Evolutionary conservation across 1,140 invertebrate genomes (phyloP).

Genomic region (Drosophila punjabiensis): DNA sequence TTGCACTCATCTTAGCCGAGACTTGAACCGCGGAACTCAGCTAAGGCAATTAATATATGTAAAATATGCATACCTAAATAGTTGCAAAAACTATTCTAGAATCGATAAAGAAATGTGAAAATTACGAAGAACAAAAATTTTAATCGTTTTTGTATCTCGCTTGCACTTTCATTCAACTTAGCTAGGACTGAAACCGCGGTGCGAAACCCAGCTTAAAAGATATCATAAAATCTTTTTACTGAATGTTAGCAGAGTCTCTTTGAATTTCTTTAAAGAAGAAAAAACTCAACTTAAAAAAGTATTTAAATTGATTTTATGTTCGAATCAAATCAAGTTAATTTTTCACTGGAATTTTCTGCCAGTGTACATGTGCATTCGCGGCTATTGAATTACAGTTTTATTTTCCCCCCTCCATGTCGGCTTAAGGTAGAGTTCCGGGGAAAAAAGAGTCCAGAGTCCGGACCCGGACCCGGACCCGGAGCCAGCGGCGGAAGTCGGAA

Average conservation of each 20-base stretch:
- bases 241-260: background rate
- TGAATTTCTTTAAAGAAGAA: no score
- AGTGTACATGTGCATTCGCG: conserved; percentile 13
- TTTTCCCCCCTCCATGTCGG: background rate
- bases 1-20: background rate
- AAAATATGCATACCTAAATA: background rate
- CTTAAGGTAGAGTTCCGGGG: background rate
- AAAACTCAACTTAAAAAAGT: background rate
- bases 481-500: background rate
- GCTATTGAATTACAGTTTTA: conserved; percentile 32
- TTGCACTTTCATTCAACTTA: background rate
- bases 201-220: background rate
- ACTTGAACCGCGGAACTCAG: no score
- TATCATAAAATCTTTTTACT: background rate
- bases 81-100: background rate
- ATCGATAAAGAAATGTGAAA: background rate
- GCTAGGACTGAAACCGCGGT: background rate
- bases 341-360: background rate
- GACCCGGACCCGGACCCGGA: background rate
- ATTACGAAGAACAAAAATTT: background rate
- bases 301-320: background rate
- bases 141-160: background rate
- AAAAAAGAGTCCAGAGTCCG: conserved; percentile 1
- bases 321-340: fast-evolving
- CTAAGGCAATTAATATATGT: background rate